Evolutionary conservation across 2,113 vertebrate genomes (phyloP).

Genomic region (Prietella phreatophila): DNA sequence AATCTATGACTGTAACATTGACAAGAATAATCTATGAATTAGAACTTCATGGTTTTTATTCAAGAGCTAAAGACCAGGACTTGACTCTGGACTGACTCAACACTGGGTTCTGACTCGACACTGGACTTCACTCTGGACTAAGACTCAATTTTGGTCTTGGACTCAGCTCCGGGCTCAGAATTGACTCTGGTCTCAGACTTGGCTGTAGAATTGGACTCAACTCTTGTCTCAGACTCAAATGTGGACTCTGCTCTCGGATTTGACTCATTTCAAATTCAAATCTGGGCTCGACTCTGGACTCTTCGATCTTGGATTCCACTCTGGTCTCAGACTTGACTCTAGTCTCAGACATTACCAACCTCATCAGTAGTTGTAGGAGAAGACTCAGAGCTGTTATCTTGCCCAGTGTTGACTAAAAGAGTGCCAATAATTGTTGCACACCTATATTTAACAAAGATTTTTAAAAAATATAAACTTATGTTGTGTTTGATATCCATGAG

Average conservation of each 20-base stretch:
- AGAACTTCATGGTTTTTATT: not conserved
- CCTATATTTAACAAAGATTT: no score
- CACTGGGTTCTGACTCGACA: not conserved
- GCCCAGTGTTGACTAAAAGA: no score
- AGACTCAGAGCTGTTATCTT: no score
- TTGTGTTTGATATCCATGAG: no score
- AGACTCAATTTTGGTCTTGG: not conserved
- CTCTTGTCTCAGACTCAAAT: not conserved
- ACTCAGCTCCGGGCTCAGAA: no score
- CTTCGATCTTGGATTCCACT: not conserved
- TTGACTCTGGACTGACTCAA: not conserved
- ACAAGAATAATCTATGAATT: not conserved
- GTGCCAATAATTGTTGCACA: no score
- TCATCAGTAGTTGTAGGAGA: no score
- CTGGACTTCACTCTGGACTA: not conserved
- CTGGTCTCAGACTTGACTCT: not conserved
- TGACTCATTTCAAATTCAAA: not conserved
- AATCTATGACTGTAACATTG: not conserved
- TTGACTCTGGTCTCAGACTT: no score
- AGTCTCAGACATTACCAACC: not conserved
- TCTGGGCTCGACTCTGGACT: not conserved
- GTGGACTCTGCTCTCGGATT: not conserved
- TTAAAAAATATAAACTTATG: no score
- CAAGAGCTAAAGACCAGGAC: not conserved
- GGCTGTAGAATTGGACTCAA: no score